phyloP scores from a whole-genome alignment of 1,140 invertebrate species.

The Limonius californicus region DNA sequence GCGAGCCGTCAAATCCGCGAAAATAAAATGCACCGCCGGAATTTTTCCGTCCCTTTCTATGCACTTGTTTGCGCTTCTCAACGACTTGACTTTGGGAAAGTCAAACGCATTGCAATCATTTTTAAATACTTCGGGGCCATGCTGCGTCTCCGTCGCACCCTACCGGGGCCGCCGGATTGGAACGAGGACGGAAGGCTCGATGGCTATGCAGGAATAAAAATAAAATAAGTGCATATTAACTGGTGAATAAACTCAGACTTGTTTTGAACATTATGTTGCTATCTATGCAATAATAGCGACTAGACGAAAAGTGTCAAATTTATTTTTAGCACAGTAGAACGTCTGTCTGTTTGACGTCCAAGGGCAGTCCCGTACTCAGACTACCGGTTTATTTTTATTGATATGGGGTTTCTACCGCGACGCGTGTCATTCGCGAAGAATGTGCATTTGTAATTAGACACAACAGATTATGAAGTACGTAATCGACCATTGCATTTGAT shows the following conservation, averaged over 20 bases:
- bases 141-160: not conserved
- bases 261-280: slow-evolving; percentile 33
- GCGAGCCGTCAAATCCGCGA: not conserved
- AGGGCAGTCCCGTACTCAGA: slow-evolving; percentile 26
- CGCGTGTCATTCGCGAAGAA: not conserved
- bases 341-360: slow-evolving; percentile 9
- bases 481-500: too few relatives aligned
- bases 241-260: slow-evolving; percentile 31
- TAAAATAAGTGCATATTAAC: slow-evolving; percentile 24
- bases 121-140: slow-evolving; percentile 7
- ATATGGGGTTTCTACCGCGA: not conserved
- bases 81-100: slow-evolving; percentile 16
- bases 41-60: slow-evolving; percentile 9
- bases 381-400: slow-evolving; percentile 4
- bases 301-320: slow-evolving; percentile 34
- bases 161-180: too few relatives aligned
- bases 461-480: too few relatives aligned
- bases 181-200: not conserved
- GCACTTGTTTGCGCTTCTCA: slow-evolving; percentile 5
- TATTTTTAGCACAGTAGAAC: slow-evolving; percentile 25
- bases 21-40: slow-evolving; percentile 2
- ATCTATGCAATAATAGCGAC: slow-evolving; percentile 36
- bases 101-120: slow-evolving; percentile 14
- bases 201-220: not conserved
- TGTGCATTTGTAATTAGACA: not conserved